Evolutionary conservation across 2,888 invertebrate species (phyloP).

Genomic region (Theretra japonica): DNA sequence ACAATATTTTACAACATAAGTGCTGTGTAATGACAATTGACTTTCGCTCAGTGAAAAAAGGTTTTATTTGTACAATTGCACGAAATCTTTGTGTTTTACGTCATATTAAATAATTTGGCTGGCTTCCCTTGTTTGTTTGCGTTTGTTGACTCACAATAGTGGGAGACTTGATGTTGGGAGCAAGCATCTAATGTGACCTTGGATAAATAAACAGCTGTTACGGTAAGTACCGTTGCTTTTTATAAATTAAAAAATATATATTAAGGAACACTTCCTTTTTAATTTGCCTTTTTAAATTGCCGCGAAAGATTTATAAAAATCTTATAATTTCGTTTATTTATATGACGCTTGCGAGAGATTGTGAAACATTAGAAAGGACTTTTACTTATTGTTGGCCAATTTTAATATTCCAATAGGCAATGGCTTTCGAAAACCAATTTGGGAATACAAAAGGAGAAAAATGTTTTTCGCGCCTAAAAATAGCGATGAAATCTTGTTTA

Average conservation of each 20-base stretch:
- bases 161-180: conserved; percentile 61
- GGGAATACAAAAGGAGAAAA: no score
- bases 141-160: conserved; percentile 70
- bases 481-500: not conserved
- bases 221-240: conserved; percentile 53
- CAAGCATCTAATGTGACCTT: conserved; percentile 66
- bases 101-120: conserved; percentile 77
- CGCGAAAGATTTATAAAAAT: not conserved
- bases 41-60: conserved; percentile 22
- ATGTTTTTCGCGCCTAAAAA: not conserved
- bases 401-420: not conserved
- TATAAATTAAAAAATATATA: conserved; percentile 32
- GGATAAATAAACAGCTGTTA: conserved; percentile 73
- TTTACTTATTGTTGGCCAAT: not conserved
- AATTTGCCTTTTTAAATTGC: conserved; percentile 38
- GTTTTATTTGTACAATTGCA: conserved; percentile 67
- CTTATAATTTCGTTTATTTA: not conserved
- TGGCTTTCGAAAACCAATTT: not conserved
- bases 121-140: conserved; percentile 64
- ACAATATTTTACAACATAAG: not conserved
- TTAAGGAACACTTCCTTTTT: conserved; percentile 35
- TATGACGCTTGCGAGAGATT: not conserved
- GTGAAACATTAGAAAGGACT: not conserved
- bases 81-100: conserved; percentile 68
- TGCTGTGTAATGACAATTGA: conserved; percentile 30